phyloP scores from a whole-genome alignment of 2,888 invertebrate species.

The Neoascia interrupta region DNA sequence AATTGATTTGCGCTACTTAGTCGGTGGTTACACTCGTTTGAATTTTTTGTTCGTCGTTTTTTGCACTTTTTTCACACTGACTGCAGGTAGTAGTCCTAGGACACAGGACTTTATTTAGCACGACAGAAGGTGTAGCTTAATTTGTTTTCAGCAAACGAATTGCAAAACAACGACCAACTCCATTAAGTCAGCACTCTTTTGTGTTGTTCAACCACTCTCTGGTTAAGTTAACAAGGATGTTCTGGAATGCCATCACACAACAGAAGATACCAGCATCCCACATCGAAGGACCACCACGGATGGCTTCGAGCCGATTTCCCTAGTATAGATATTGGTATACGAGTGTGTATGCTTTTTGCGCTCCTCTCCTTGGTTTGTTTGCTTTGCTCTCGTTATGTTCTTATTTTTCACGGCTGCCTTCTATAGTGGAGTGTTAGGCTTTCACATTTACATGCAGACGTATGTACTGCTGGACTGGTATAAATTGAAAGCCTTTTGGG shows the following conservation, averaged over 20 bases:
- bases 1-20: constrained; percentile 49
- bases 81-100: neutral
- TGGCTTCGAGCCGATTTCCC: constrained; percentile 58
- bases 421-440: constrained; percentile 22
- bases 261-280: constrained; percentile 57
- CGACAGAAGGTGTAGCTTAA: constrained; percentile 1
- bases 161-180: constrained; percentile 27
- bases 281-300: constrained; percentile 48
- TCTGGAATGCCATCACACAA: constrained; percentile 63
- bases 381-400: constrained; percentile 36
- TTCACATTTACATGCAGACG: neutral
- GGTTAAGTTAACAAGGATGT: constrained; percentile 68
- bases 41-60: neutral
- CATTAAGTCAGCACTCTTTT: constrained; percentile 26
- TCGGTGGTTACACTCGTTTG: constrained; percentile 27
- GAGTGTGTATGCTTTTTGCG: constrained; percentile 18
- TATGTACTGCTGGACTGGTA: constrained; percentile 31
- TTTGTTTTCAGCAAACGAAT: constrained; percentile 16
- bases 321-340: constrained; percentile 33
- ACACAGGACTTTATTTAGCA: neutral
- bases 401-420: no score
- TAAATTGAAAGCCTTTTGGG: constrained; percentile 35
- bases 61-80: constrained; percentile 6
- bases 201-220: constrained; percentile 61
- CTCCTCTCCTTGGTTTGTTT: constrained; percentile 34